Percentiles rank a stretch among this genome's conserved stretches.
Evolutionary conservation across 2,888 invertebrate genomes (phyloP).

Genomic region (Hydropsyche betteni): DNA sequence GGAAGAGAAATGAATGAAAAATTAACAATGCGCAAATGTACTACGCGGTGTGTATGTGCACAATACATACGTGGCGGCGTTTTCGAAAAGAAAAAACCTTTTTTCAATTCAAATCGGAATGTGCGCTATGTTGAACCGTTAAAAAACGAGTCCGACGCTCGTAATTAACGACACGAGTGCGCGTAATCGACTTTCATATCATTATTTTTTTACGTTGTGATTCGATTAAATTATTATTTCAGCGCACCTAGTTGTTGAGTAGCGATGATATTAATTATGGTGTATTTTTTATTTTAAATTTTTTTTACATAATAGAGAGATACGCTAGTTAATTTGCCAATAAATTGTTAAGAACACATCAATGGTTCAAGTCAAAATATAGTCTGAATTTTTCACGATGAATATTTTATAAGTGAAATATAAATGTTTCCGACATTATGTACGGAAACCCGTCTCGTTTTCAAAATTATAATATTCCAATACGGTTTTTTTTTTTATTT

Average conservation of each 20-base stretch:
- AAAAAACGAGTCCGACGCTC: neutral
- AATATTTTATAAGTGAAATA: too few species aligned
- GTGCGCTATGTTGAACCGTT: conserved; percentile 16
- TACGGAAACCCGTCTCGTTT: too few species aligned
- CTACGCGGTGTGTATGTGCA: neutral
- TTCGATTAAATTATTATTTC: conserved; percentile 2
- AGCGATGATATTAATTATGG: too few species aligned
- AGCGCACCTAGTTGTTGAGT: neutral
- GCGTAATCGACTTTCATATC: conserved; percentile 9
- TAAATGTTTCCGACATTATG: too few species aligned
- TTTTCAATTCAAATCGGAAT: conserved; percentile 14
- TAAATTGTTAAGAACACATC: too few species aligned
- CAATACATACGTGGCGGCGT: neutral
- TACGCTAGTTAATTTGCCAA: too few species aligned
- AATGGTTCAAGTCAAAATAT: too few species aligned
- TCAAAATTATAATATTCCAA: too few species aligned
- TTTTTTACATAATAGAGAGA: too few species aligned
- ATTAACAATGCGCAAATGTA: neutral
- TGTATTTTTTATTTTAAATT: too few species aligned
- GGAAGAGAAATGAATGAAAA: conserved; percentile 18
- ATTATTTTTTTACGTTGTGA: neutral
- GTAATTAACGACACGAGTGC: conserved; percentile 7
- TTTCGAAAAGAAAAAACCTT: neutral
- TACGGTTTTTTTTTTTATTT: too few species aligned
- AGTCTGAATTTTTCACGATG: too few species aligned